These are phyloP conservation scores for Cryptotis parvus DNA, from an alignment of 2,113 vertebrate species.

Conservation along the genomic window DNA sequence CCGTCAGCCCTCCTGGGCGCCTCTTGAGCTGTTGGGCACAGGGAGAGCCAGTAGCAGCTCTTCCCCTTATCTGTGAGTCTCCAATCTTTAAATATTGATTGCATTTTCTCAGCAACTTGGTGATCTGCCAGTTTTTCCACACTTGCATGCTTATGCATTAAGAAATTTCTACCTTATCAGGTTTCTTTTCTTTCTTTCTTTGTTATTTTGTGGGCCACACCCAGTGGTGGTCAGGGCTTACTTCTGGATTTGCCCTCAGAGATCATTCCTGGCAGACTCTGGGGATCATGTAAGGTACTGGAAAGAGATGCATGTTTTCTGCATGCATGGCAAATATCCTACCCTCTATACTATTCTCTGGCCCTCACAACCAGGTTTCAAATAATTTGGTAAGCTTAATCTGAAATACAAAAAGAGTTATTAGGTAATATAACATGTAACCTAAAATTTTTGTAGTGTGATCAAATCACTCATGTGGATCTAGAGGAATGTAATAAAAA, in stretches of 20 bases:
- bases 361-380: background rate
- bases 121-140: background rate
- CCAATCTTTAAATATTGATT: background rate
- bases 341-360: background rate
- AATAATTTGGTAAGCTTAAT: constrained; percentile 20
- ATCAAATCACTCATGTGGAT: background rate
- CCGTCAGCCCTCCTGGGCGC: too few relatives aligned
- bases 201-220: too few relatives aligned
- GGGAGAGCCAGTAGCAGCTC: too few relatives aligned
- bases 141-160: background rate
- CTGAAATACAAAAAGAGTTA: constrained; percentile 21
- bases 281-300: too few relatives aligned
- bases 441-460: background rate
- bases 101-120: constrained; percentile 8
- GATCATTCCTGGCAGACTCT: too few relatives aligned
- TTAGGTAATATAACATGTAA: background rate
- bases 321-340: too few relatives aligned
- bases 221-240: too few relatives aligned
- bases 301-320: too few relatives aligned
- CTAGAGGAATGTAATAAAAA: background rate
- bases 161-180: background rate
- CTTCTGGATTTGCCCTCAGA: too few relatives aligned
- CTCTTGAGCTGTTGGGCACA: too few relatives aligned
- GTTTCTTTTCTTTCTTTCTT: too few relatives aligned
- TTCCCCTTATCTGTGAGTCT: too few relatives aligned